Conservation (phyloP, 37 sponge, comb jelly and placozoan species). For the Eunapius fragilis region DNA sequence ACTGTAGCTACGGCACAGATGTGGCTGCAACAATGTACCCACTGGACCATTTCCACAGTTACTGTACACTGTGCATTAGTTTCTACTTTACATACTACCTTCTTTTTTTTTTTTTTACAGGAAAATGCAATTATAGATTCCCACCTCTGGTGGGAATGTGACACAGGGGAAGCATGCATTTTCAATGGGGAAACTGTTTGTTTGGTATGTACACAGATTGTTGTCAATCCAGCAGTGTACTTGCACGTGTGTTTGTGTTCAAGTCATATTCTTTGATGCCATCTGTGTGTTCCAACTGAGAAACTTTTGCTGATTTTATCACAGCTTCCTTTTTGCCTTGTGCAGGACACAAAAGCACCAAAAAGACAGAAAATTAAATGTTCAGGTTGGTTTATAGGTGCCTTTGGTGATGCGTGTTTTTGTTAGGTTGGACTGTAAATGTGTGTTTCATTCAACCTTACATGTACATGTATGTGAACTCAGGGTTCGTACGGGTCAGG, state of each 20-base stretch:
- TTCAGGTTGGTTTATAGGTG: not conserved
- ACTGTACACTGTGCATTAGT: too few species aligned
- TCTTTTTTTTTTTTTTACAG: constrained; percentile 21
- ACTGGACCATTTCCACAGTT: not conserved
- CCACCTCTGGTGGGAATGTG: constrained; percentile 57
- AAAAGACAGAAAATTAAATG: not conserved
- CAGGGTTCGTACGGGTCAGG: too few species aligned
- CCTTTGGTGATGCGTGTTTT: not conserved
- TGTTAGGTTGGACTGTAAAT: too few species aligned
- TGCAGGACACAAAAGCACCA: not conserved
- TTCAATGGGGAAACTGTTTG: constrained; percentile 53
- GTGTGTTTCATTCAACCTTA: too few species aligned
- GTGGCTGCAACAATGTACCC: too few species aligned
- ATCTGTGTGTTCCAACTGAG: not conserved
- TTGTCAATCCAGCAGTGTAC: not conserved
- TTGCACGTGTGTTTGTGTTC: not conserved
- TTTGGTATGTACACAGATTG: constrained; percentile 46
- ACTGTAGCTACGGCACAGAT: too few species aligned
- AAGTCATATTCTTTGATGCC: not conserved
- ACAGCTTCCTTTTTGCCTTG: constrained; percentile 18
- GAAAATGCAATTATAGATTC: constrained; percentile 39
- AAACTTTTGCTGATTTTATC: too few species aligned
- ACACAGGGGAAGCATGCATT: constrained; percentile 75
- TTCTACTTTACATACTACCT: too few species aligned
- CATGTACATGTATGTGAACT: too few species aligned